Conservation (phyloP, 1,140 invertebrate genomes). For the Zaprionus taronus region DNA sequence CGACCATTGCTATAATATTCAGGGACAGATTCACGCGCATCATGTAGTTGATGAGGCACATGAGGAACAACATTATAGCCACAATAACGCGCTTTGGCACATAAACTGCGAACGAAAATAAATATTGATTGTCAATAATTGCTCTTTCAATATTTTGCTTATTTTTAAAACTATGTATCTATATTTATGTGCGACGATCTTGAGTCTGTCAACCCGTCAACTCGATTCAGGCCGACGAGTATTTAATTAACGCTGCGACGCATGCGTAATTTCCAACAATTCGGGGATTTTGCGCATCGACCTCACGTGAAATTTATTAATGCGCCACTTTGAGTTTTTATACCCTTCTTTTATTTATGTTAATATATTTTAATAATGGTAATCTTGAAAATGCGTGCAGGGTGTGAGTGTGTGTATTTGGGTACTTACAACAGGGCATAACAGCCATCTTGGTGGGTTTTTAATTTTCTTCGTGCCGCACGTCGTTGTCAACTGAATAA, state of each 20-base stretch:
- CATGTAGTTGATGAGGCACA: conserved; percentile 90
- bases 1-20: conserved; percentile 90
- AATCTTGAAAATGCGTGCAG: neutral
- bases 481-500: conserved; percentile 54
- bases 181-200: conserved; percentile 30
- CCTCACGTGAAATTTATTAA: conserved; percentile 66
- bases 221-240: conserved; percentile 19
- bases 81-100: conserved; percentile 84
- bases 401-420: neutral
- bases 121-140: conserved; percentile 51
- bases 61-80: conserved; percentile 89
- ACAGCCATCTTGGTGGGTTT: conserved; percentile 72
- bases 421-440: conserved; percentile 76
- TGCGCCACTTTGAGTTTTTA: conserved; percentile 16
- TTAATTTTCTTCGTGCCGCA: conserved; percentile 33
- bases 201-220: conserved; percentile 18
- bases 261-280: conserved; percentile 56
- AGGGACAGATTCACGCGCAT: conserved; percentile 90
- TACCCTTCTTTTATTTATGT: conserved; percentile 9
- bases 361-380: neutral
- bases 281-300: conserved; percentile 42
- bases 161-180: conserved; percentile 20
- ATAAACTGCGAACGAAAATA: conserved; percentile 59
- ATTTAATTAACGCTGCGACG: conserved; percentile 45
- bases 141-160: conserved; percentile 11